Evolutionary conservation across 2,797 vertebrate species (phyloP), one percentile per base, ranked within the genome.

Genomic region (Spinus olivaceus): DNA sequence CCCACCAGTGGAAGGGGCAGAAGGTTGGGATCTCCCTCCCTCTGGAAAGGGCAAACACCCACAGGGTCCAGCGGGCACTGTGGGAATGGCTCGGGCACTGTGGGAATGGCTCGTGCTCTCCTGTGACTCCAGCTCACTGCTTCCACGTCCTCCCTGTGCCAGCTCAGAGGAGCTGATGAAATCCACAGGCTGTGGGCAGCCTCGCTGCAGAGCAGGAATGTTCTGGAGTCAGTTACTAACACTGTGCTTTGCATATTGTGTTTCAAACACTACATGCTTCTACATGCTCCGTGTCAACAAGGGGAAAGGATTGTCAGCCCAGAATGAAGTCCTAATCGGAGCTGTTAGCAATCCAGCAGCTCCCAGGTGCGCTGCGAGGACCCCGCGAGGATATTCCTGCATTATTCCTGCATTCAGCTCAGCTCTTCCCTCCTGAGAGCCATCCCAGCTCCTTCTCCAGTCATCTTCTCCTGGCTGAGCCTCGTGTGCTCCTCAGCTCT

Each of bases 141-240:
- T 82, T 82, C 84, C 95, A 59, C 8, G 11, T 42, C 88, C 54
- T 44, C 10, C 49, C 78, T 1, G 28, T n/a, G 83, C 90, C 90
- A 88, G 84, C 91, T 86, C 93, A 53, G 15, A 27, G 93, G 56
- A 86, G 88, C 88, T 94, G 66, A 91, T 35, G 80, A 91, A 94
- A 82, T 19, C 86, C 32, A 44, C 49, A n/a, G 23, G 51, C 94
- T 70, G 90, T 24, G 76, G 92, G 72, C 92, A 80, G 94, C 78
- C 83, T 9, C 41, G 41, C 87, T 63, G 83, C 87, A n/a, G 21
- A 37, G 0, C 85, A 50, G 92, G 91, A 86, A 96, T 65, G 90
- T 42, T 81, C 81, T 37, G 92, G 19, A 88, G 93, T 39, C 28
- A 1, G 85, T 93, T 95, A 64, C 86, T n/a, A 81, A 87, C 19